phyloP scores from a whole-genome alignment of 2,113 vertebrate genomes.

The Chrysemys picta region DNA sequence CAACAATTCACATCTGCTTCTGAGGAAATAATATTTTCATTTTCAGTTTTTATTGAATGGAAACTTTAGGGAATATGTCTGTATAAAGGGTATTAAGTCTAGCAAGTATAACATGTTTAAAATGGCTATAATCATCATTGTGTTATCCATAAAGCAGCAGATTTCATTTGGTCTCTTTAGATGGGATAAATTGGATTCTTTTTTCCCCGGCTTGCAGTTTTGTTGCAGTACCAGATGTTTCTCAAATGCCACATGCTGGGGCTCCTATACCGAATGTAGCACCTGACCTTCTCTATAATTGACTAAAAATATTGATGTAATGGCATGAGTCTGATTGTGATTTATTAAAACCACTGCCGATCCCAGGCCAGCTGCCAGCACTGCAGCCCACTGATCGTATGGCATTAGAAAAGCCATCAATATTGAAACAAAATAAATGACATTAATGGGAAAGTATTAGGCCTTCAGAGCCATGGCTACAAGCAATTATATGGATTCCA shows the following conservation, averaged over 20 bases:
- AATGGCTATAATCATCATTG: slow-evolving; percentile 89
- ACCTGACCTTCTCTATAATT: slow-evolving; percentile 99
- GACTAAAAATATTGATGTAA: slow-evolving; percentile 99
- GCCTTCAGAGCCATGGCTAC: slow-evolving; percentile 86
- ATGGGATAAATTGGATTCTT: slow-evolving; percentile 86
- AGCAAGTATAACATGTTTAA: slow-evolving; percentile 86
- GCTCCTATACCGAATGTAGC: slow-evolving; percentile 88
- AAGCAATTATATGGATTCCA: slow-evolving; percentile 87
- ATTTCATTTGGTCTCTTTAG: slow-evolving; percentile 92
- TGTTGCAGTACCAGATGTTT: slow-evolving; percentile 95
- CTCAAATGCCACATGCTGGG: slow-evolving; percentile 88
- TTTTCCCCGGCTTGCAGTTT: slow-evolving; percentile 83
- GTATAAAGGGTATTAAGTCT: slow-evolving; percentile 86
- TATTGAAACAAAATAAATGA: slow-evolving; percentile 94
- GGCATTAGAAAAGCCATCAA: slow-evolving; percentile 99
- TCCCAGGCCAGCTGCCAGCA: slow-evolving; percentile 96
- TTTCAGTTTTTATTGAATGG: slow-evolving; percentile 98
- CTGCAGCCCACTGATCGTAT: slow-evolving; percentile 93
- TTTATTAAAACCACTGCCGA: slow-evolving; percentile 98
- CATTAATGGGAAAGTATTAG: slow-evolving; percentile 94
- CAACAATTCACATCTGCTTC: slow-evolving; percentile 98
- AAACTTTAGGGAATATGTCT: slow-evolving; percentile 97
- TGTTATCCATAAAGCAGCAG: slow-evolving; percentile 89
- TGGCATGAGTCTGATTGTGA: slow-evolving; percentile 99
- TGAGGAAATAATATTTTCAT: slow-evolving; percentile 99